A percentile compares a stretch with the other conserved stretches of the same genome.
phyloP scores from a whole-genome alignment of 2,888 invertebrate species.

The Drosophila merina region DNA sequence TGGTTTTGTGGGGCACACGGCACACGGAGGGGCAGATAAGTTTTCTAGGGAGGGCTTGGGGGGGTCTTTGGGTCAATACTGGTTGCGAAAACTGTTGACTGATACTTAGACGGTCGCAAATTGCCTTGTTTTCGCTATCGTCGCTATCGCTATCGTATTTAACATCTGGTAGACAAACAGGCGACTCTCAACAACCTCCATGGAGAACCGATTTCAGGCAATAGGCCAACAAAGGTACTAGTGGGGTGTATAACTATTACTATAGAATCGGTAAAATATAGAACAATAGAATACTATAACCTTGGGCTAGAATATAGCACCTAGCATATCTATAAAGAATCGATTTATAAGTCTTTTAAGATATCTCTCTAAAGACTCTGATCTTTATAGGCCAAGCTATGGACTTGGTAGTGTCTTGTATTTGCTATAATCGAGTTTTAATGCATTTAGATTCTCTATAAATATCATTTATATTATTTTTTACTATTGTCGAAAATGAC shows the following conservation, averaged over 20 bases:
- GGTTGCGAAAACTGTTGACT: conserved; percentile 46
- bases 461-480: not conserved
- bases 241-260: conserved; percentile 5
- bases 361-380: not conserved
- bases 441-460: not conserved
- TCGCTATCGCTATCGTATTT: conserved; percentile 49
- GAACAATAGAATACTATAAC: not conserved
- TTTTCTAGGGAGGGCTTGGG: conserved; percentile 12
- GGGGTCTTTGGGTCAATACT: conserved; percentile 29
- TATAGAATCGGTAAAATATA: conserved; percentile 5
- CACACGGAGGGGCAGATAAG: conserved; percentile 13
- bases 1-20: conserved; percentile 15
- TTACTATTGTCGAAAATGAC: not conserved
- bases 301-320: not conserved
- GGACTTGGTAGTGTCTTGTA: no score
- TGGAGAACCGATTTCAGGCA: conserved; percentile 16
- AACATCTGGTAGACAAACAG: conserved; percentile 46
- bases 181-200: conserved; percentile 28
- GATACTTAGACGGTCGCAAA: conserved; percentile 51
- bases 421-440: not conserved
- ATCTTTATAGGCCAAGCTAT: not conserved
- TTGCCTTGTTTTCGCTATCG: conserved; percentile 49
- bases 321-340: not conserved
- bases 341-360: no score
- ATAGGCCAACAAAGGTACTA: conserved; percentile 33